Base-by-base conservation (phyloP, 1,140 invertebrate species). In the Spodoptera litura region DNA sequence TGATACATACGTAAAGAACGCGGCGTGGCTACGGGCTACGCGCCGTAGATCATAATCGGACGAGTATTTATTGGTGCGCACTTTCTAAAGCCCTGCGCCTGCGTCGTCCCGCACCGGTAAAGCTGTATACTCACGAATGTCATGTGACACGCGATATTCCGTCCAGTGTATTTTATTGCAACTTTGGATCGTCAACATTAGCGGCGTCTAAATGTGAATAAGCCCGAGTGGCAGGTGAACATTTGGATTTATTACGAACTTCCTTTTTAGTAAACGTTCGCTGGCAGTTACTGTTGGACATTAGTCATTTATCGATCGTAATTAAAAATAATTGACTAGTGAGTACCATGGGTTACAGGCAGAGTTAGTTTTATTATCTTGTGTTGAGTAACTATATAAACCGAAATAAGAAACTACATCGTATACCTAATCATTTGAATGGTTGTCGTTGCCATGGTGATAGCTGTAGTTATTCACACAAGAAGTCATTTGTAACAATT, bases 21-120 rank as follows among this genome's bases (percentile, higher is more conserved):
- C 87, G 86, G 85, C 85, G 86, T 90, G 85, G 91, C 93, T 93
- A 93, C 91, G 89, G 91, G 89, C 93, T 93, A 93, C 93, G 92
- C 85, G 88, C 84, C 90, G 93, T 93, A 94, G 93, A 94, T 94
- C 93, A 93, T 92, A 93, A 94, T 94, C 92, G 87, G 88, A 91
- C 87, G 86, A 90, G 87, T 93, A 93, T 94, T 94, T 93, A 94
- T 93, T 89, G 90, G 90, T 89, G 88, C 80, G 85, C 89, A 88
- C 91, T 93, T 93, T 93, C 92, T 93, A 92, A 90, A 90, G 89
- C 91, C 86, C 77, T 85, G 83, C 84, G 84, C 85, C 80, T 64
- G 35, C 35, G 61, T 35, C 35, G 2, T 62, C 61, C 62, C 15
- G 84, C 80, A 81, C 83, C 70, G 80, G 78, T 87, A 86, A 90